phyloP scores from a whole-genome alignment of 2,113 vertebrate species.

The Rhabdornis inornatus region DNA sequence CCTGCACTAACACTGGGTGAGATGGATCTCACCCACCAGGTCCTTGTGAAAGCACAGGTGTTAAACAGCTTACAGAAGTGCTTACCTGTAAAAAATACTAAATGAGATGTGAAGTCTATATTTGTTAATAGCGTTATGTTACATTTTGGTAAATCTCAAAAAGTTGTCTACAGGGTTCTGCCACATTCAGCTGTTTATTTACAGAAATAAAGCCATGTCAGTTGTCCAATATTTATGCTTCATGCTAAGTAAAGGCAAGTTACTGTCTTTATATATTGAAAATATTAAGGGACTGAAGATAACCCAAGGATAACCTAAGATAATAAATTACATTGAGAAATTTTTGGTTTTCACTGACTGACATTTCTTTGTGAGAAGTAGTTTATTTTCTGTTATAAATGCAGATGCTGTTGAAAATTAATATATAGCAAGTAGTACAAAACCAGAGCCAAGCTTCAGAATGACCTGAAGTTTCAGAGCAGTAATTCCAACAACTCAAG shows the following conservation, averaged over 20 bases:
- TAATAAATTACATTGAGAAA: not conserved
- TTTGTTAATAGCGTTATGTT: not conserved
- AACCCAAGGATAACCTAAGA: not conserved
- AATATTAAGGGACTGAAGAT: not conserved
- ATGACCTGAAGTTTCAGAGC: not conserved
- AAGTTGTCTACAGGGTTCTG: fast-evolving
- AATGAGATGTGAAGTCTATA: not conserved
- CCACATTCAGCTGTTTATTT: not conserved
- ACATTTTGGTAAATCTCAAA: not conserved
- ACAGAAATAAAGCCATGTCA: not conserved
- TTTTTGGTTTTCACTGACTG: not conserved
- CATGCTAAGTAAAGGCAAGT: not conserved
- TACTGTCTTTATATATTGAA: not conserved
- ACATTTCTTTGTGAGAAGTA: not conserved
- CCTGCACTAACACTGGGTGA: not conserved
- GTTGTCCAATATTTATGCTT: not conserved
- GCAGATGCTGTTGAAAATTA: not conserved
- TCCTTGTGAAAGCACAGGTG: not conserved
- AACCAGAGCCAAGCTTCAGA: not conserved
- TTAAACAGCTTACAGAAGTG: not conserved
- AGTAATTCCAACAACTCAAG: not conserved
- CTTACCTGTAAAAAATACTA: not conserved
- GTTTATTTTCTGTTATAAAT: not conserved
- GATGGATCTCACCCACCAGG: not conserved
- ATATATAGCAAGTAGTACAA: not conserved